These are phyloP conservation scores for Hirtodrosophila confusa DNA, from an alignment of 2,888 invertebrate genomes.

Conservation along the genomic window DNA sequence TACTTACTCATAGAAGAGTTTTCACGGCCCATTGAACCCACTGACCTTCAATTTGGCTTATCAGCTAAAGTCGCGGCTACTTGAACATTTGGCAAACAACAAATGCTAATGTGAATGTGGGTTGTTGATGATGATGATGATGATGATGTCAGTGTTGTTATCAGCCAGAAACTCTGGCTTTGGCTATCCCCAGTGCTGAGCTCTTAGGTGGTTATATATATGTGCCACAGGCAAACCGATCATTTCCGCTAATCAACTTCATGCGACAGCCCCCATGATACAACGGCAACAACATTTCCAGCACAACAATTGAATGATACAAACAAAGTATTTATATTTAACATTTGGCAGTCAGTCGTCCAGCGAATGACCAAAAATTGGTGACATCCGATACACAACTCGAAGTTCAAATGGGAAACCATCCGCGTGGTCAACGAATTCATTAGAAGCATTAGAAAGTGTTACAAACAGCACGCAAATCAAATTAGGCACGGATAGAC, in stretches of 20 bases:
- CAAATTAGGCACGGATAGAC: constrained; percentile 28
- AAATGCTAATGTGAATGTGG: constrained; percentile 5
- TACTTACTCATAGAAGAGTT: constrained; percentile 20
- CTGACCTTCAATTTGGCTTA: constrained; percentile 49
- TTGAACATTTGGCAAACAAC: constrained; percentile 45
- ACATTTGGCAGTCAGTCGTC: constrained; percentile 28
- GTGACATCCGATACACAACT: constrained; percentile 49
- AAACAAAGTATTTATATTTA: constrained; percentile 27
- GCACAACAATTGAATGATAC: constrained; percentile 13
- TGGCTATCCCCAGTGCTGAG: constrained; percentile 1
- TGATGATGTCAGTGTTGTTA: constrained; percentile 57
- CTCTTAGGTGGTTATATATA: not conserved
- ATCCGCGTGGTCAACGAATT: constrained; percentile 15
- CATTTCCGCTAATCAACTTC: constrained; percentile 46
- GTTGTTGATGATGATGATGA: constrained; percentile 5
- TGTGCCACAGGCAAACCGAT: constrained; percentile 31
- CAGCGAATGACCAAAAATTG: constrained; percentile 35
- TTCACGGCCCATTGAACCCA: constrained; percentile 50
- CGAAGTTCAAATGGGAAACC: constrained; percentile 21
- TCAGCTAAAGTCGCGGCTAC: constrained; percentile 25
- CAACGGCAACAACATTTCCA: constrained; percentile 11
- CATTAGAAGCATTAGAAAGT: constrained; percentile 66
- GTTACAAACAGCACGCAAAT: constrained; percentile 61
- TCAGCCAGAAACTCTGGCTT: constrained; percentile 20
- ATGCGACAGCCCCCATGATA: constrained; percentile 30